Evolutionary conservation across 2,113 vertebrate genomes (phyloP), one percentile per base, ranked within the genome.

Genomic region (Planiliza haematocheilus): DNA sequence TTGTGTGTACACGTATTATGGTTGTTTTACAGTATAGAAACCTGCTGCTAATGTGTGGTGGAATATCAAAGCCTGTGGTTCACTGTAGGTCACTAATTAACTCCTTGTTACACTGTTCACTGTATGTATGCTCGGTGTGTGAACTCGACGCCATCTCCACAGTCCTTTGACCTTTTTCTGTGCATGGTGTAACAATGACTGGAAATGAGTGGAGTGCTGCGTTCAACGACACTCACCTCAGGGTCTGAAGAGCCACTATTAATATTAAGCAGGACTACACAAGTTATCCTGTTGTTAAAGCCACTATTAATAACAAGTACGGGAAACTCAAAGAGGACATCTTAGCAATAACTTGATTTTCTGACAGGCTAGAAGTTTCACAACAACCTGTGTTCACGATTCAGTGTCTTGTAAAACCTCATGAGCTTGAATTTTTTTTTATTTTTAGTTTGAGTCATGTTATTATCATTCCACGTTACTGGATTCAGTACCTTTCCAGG

Each of bases 11-110:
- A 83, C 49, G 87, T 91, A 78, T 91, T 89, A 65, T 82, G 89
- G 80, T 89, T 90, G 87, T 90, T 90, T 91, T 90, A 88, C 88
- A 89, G 89, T 90, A 86, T 88, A 88, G 83, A 87, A 89, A 89
- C 89, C 88, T 90, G 91, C 90, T 89, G 87, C 92, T 91, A 90
- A 81, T 84, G 86, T 88, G 83, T 89, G 90, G 88, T 88, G 88
- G 87, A 91, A 81, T 84, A 89, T 88, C 85, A 78, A 89, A 81
- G 80, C 87, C 87, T 88, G 88, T 88, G 86, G 85, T 88, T 90
- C 86, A 90, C 89, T 84, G 78, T 86, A 82, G 90, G 87, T 89
- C 89, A 91, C 87, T 79, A 81, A 88, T 89, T 87, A 82, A 85
- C 82, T 87, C 85, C 87, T 86, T 78, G 84, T 90, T 86, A 88